Evolutionary conservation across 2,797 vertebrate species (phyloP).

Genomic region (Catamblyrhynchus diadema): DNA sequence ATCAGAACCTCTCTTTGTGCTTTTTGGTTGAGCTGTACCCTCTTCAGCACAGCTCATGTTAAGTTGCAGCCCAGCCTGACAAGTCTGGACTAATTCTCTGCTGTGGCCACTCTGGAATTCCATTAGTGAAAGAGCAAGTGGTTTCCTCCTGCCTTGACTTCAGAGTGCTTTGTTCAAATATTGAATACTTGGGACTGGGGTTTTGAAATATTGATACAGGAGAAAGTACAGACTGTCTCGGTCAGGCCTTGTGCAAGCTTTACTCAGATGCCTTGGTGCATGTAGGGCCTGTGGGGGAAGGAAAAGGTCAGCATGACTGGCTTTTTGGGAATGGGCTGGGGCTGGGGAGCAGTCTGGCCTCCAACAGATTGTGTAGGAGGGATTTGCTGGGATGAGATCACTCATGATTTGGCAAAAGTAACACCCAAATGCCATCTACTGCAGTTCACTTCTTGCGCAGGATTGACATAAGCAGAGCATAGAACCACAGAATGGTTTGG

Average conservation of each 20-base stretch:
- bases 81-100: not conserved
- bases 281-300: not conserved
- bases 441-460: not conserved
- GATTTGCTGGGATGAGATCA: not conserved
- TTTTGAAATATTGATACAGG: not conserved
- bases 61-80: not conserved
- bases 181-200: not conserved
- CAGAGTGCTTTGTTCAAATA: not conserved
- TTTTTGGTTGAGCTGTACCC: not conserved
- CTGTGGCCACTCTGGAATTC: not conserved
- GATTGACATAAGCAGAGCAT: not conserved
- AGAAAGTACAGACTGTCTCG: not conserved
- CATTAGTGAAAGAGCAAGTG: not conserved
- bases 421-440: not conserved
- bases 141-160: not conserved
- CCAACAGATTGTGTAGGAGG: not conserved
- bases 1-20: not conserved
- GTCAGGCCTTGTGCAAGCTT: not conserved
- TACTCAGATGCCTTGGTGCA: rapidly evolving
- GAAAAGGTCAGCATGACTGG: not conserved
- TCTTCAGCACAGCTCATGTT: not conserved
- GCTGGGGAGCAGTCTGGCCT: not conserved
- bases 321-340: not conserved
- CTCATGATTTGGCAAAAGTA: not conserved
- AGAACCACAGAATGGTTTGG: not conserved